Evolutionary conservation across 1,140 invertebrate species (phyloP), one percentile per base, ranked within the genome.

Genomic region (Sinonovacula constricta): DNA sequence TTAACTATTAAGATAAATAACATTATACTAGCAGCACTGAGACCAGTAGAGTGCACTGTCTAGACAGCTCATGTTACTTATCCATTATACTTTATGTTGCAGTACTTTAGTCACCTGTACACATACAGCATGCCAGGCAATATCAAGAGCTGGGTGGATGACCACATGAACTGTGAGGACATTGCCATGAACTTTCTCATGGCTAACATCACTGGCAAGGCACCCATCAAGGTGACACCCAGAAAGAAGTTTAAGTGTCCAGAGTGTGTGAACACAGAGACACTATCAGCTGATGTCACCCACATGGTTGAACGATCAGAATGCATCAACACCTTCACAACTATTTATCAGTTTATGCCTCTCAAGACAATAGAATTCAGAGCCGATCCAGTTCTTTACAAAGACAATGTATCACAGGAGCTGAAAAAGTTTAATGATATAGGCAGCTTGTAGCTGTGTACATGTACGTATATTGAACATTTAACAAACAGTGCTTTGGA

Each of bases 171-270:
- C 90, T 99, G 98, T 91, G 98, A 99, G 92, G 98, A 99, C 91
- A 98, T 99, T 83, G 98, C 98, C 2, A 99, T 99, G 97, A 99
- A 99, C 90, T 99, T 99, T 92, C 93, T 99, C 0, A 96, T 99
- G 33, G 96, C 98, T 14, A 98, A 99, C 89, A 92, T 99, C 31
- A 99, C 98, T 0, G 94, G 97, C 2, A 98, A 98, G 92, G 94
- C 97, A 24, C 97, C 97, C 0, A 97, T 99, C 57, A 98, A 99
- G 92, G 96, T 98, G n/a, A 95, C 97, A 0, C 97, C 97, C 0
- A 93, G 97, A n/a, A 99, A 99, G 88, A 99, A 99, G 88, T 99
- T 99, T 91, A 97, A 98, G 91, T 99, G 97, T 90, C 97, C 97
- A 0, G 96, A 98, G 89, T 99, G 97, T 91, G 95, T 94, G 0